Evolutionary conservation across 2,888 invertebrate species (phyloP), one percentile per base, ranked within the genome.

Genomic region (Ommatoiulus sabulosus): DNA sequence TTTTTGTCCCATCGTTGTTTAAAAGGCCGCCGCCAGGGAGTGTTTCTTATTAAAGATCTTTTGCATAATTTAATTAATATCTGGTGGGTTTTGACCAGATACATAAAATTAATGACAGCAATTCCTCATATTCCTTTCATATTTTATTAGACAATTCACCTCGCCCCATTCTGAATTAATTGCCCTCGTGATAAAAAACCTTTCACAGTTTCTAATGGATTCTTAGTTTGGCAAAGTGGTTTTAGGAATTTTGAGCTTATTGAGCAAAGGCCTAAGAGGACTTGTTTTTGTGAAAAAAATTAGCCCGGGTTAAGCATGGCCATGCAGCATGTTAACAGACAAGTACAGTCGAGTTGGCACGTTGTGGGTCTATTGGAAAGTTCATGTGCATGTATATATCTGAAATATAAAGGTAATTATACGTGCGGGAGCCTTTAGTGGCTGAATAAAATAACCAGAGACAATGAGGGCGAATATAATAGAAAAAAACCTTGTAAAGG

Each of bases 111-210:
- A 80, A 80, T 80, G 80, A 35, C 80, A 80, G 80, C 80, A 80
- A 80, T 80, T 80, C 35, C 80, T 80, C 80, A 80, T 80, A 80
- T 80, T 80, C 80, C 80, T 80, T 80, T 80, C 80, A 80, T 80
- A 80, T 80, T 80, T 80, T 80, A 80, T 80, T 80, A 80, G 80
- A 80, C 80, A 80, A 80, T 80, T 80, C 80, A 80, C 80, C 80
- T 80, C 80, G 80, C 80, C 80, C 80, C 80, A 35, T 80, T 80
- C 80, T 10, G 35, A 43, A 80, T 80, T 35, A 80, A 80, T 80
- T 80, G 80, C 35, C 80, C 24, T 24, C 24, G 8, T 80, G 80
- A 15, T 24, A 80, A 80, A 80, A 35, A 80, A 80, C 80, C 80
- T 80, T 80, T 80, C 80, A 80, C 24, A 24, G 35, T 35, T 80